Percentiles rank a stretch among this genome's conserved stretches.
These are phyloP conservation scores for Drosophila sucinea DNA, from an alignment of 1,140 invertebrate species.

Conservation along the genomic window DNA sequence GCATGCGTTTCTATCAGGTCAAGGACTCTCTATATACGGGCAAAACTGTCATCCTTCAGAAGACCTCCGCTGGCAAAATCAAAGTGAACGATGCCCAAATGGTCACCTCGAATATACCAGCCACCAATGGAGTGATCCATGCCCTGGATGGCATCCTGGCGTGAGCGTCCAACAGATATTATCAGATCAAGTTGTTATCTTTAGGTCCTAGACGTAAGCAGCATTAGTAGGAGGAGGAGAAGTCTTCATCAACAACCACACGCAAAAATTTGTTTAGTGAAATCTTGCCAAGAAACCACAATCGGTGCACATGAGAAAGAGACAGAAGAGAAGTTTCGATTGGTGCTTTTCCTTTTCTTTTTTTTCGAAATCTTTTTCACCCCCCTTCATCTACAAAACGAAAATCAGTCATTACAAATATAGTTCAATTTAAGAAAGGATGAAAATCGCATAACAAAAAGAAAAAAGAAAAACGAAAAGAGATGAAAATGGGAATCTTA, in stretches of 20 bases:
- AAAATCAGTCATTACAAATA: slow-evolving; percentile 79
- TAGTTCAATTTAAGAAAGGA: slow-evolving; percentile 74
- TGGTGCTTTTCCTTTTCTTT: slow-evolving; percentile 70
- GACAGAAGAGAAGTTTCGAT: slow-evolving; percentile 26
- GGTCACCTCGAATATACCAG: slow-evolving; percentile 91
- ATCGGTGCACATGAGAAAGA: slow-evolving; percentile 57
- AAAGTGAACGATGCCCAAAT: slow-evolving; percentile 91
- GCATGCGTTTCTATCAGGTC: slow-evolving; percentile 93
- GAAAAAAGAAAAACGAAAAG: slow-evolving; percentile 16
- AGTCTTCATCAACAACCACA: slow-evolving; percentile 52
- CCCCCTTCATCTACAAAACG: slow-evolving; percentile 44
- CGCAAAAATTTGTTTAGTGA: slow-evolving; percentile 64
- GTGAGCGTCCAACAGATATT: slow-evolving; percentile 57
- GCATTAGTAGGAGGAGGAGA: slow-evolving; percentile 28
- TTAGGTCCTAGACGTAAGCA: slow-evolving; percentile 52
- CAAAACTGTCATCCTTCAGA: slow-evolving; percentile 88
- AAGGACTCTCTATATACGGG: slow-evolving; percentile 88
- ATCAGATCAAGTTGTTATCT: slow-evolving; percentile 31
- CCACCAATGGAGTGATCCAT: slow-evolving; percentile 95
- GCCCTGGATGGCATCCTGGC: slow-evolving; percentile 89
- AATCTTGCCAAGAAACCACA: slow-evolving; percentile 71
- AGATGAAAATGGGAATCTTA: slow-evolving; percentile 45
- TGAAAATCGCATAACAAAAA: slow-evolving; percentile 44
- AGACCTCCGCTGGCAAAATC: slow-evolving; percentile 89
- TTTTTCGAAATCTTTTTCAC: slow-evolving; percentile 64